Evolutionary conservation across 2,113 vertebrate species (phyloP).

Genomic region (Rhynchomys soricoides): DNA sequence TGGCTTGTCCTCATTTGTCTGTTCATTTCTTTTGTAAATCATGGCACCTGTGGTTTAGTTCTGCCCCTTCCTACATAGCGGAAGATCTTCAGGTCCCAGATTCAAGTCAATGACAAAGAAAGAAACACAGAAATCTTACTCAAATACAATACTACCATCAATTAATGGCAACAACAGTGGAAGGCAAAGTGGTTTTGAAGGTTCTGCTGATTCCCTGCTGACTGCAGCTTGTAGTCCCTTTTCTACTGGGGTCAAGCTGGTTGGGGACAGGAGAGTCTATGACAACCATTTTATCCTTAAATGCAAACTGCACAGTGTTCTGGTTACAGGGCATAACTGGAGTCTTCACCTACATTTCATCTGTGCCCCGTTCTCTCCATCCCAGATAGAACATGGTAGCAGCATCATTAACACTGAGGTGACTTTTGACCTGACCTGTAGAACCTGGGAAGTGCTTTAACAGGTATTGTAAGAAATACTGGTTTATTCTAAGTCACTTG

Average conservation of each 20-base stretch:
- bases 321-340: neutral
- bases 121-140: conserved; percentile 22
- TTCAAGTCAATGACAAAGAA: neutral
- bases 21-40: conserved; percentile 5
- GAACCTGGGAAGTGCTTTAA: neutral
- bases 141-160: conserved; percentile 52
- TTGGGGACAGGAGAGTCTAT: neutral
- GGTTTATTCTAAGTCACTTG: neutral
- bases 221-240: conserved; percentile 16
- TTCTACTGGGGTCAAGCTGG: neutral
- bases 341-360: neutral
- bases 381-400: neutral
- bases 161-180: conserved; percentile 37
- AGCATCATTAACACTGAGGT: neutral
- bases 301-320: neutral
- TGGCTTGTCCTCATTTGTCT: neutral
- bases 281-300: neutral
- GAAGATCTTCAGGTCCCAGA: conserved; percentile 7
- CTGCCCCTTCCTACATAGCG: conserved; percentile 39
- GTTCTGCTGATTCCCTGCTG: neutral
- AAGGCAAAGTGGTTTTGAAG: conserved; percentile 21
- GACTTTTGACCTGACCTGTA: neutral
- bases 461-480: neutral
- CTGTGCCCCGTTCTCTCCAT: neutral
- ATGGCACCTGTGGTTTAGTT: neutral